These are phyloP conservation scores for Heliconius hortense DNA, from an alignment of 2,888 invertebrate genomes.

Conservation along the genomic window DNA sequence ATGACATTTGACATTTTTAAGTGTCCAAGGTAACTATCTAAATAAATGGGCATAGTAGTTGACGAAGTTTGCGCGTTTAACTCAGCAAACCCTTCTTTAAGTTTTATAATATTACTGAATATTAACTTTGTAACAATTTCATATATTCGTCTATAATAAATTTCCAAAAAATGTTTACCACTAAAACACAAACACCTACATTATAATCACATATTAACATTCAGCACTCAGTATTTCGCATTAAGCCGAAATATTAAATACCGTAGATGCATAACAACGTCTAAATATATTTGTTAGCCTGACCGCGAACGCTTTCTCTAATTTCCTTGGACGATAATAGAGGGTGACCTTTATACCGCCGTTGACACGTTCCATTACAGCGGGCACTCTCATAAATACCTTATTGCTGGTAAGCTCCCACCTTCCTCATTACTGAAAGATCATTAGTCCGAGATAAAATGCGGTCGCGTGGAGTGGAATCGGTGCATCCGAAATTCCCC, in stretches of 20 bases:
- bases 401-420: slow-evolving; percentile 69
- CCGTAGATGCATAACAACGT: slow-evolving; percentile 34
- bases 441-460: slow-evolving; percentile 78
- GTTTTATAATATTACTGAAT: too few species aligned
- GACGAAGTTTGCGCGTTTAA: neutral
- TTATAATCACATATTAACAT: neutral
- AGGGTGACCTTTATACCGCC: slow-evolving; percentile 56
- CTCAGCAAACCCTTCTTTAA: neutral
- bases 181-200: neutral
- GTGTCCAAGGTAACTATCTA: neutral
- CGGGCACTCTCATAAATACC: slow-evolving; percentile 77
- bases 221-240: slow-evolving; percentile 20
- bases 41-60: neutral
- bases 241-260: slow-evolving; percentile 23
- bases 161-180: too few species aligned
- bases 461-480: slow-evolving; percentile 58
- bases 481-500: slow-evolving; percentile 62
- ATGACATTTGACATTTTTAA: neutral
- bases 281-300: slow-evolving; percentile 38
- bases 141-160: neutral
- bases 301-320: slow-evolving; percentile 47
- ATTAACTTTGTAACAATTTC: neutral
- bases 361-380: slow-evolving; percentile 72
- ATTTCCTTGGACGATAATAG: slow-evolving; percentile 58
- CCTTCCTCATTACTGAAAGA: slow-evolving; percentile 73